These are phyloP conservation scores for Gopherus flavomarginatus DNA, from an alignment of 2,113 vertebrate species.

Conservation along the genomic window DNA sequence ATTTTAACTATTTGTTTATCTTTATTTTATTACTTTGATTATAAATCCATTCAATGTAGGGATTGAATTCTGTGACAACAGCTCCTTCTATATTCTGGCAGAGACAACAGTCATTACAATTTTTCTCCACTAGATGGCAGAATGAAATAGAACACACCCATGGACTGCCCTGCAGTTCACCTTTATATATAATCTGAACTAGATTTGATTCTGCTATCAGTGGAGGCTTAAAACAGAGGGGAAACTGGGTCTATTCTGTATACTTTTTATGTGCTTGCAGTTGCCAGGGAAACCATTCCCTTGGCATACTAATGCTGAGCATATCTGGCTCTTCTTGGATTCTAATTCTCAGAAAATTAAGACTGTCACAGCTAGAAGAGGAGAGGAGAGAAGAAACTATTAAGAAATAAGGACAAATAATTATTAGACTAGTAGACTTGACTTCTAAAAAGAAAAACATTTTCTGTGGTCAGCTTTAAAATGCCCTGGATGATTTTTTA, in stretches of 20 bases:
- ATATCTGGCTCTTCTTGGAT: constrained; percentile 54
- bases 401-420: constrained; percentile 44
- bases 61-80: fast-evolving
- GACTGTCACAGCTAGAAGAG: not conserved
- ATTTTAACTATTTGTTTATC: not conserved
- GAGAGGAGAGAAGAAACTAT: constrained; percentile 12
- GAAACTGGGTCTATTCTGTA: constrained; percentile 64
- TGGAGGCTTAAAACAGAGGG: constrained; percentile 66
- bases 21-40: not conserved
- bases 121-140: constrained; percentile 33
- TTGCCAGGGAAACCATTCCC: constrained; percentile 77
- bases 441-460: not conserved
- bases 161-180: constrained; percentile 35
- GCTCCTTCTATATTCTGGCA: fast-evolving
- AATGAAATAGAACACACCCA: not conserved
- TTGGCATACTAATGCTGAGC: constrained; percentile 56
- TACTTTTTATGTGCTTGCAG: constrained; percentile 73
- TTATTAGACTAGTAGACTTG: constrained; percentile 7
- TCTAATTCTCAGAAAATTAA: constrained; percentile 61
- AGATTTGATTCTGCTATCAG: constrained; percentile 69
- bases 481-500: not conserved
- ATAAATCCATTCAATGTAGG: fast-evolving
- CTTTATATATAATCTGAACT: constrained; percentile 35
- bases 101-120: fast-evolving
- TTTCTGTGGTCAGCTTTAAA: not conserved